Evolutionary conservation across 2,888 invertebrate species (phyloP), one percentile per base, ranked within the genome.

Genomic region (Diadromus collaris): DNA sequence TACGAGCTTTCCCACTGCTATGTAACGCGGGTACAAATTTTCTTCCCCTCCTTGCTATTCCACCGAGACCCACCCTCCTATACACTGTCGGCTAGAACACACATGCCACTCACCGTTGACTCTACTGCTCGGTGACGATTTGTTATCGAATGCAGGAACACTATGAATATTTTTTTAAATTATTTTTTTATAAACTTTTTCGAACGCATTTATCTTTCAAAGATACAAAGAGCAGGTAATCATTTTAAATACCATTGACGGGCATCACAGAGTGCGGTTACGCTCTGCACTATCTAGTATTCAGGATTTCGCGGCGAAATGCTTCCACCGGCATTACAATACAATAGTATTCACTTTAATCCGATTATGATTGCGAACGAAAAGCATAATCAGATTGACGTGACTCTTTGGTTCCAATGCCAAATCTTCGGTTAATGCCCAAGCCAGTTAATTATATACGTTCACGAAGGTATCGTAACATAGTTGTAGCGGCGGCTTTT

Each of bases 11-110:
- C 81, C 80, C 79, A 79, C 81, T 83, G 84, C 82, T 67, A 83
- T 83, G 84, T 85, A 86, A 86, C 83, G 80, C 74, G 65, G 74
- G 67, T 79, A 75, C 81, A 73, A 74, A 76, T 70, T 80, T 79
- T 68, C 76, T 72, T 51, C 56, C 70, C 38, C 71, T 70, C 67
- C 70, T 29, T 51, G 63, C n/a, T 67, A 64, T 41, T 63, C 60
- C 27, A 61, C 13, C 29, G 44, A 54, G 16, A 48, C 64, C 48
- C 63, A 34, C 34, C 67, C 2, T 65, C 63, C 38, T 60, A 54
- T 58, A 78, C 70, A 67, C 72, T 54, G 54, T 27, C 75, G 54
- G 38, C 38, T 48, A 69, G 70, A 64, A 76, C 56, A 63, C 60
- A 48, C 68, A 71, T 60, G 46, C 70, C 58, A 63, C 24, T 70